Percentiles rank a stretch among this genome's conserved stretches.
phyloP scores from a whole-genome alignment of 2,113 vertebrate species.

The Platysternon megacephalum region DNA sequence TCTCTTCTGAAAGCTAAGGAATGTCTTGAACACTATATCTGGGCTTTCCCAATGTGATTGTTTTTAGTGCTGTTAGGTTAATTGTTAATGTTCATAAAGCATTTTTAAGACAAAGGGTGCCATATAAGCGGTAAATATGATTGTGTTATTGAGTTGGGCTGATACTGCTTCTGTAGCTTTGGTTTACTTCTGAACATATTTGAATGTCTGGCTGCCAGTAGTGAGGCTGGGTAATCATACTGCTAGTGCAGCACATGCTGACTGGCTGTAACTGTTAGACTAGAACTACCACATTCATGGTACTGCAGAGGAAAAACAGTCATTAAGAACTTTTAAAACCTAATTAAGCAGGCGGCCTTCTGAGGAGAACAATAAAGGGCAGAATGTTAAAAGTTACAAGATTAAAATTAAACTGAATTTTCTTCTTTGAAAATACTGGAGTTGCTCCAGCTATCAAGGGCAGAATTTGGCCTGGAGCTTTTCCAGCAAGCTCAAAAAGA shows the following conservation, averaged over 20 bases:
- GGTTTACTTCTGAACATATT: not conserved
- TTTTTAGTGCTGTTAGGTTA: not conserved
- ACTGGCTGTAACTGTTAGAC: not conserved
- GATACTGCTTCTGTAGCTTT: not conserved
- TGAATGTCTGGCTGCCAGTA: not conserved
- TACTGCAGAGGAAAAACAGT: not conserved
- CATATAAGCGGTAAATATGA: not conserved
- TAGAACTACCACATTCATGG: not conserved
- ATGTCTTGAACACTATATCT: not conserved
- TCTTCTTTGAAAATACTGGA: rapidly evolving
- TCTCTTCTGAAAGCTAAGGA: not conserved
- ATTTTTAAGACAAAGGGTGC: not conserved
- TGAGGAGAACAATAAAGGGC: not conserved
- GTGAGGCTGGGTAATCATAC: not conserved
- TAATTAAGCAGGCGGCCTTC: not conserved
- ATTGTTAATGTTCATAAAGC: not conserved
- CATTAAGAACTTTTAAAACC: not conserved
- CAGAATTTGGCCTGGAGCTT: not conserved
- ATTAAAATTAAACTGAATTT: not conserved
- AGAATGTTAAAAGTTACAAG: not conserved
- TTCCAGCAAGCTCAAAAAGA: not conserved
- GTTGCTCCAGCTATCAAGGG: not conserved
- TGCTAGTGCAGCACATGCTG: not conserved
- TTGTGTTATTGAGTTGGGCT: not conserved
- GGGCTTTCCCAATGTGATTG: not conserved